Base-by-base conservation (phyloP, 2,113 vertebrate genomes). In the Aegotheles bennettii region DNA sequence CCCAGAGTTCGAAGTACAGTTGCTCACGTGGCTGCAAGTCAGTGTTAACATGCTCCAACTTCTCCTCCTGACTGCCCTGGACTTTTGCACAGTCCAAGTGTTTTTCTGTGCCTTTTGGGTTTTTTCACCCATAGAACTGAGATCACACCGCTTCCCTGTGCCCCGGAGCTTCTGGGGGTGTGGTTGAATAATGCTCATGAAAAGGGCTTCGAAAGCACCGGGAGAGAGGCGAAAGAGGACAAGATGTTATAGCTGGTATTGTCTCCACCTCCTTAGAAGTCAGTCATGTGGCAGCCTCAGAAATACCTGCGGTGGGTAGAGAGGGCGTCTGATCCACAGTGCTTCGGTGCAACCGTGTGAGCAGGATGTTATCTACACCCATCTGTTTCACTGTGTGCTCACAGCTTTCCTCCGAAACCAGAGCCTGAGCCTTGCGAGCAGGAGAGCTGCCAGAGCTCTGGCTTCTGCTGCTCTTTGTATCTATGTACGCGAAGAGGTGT, bases 161-260 rank as follows among this genome's bases (percentile, higher is more conserved):
- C 54, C 54, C 70, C 35, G 76, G 81, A 42, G 63, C 38, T 89
- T 43, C 90, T 70, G 36, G 89, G 47, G 56, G 26, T 53, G 5
- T 69, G 78, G 12, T 16, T 95, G 73, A 91, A 79, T 87, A 91
- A 84, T 3, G 1, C 53, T 81, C 53, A 47, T 16, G 23, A 73
- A 93, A 94, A 91, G 47, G 16, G 35, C 75, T 94, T 73, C 0
- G 4, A 89, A 63, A 94, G 57, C 90, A 71, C 76, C 60, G 26
- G 83, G 68, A 92, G 42, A 69, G 54, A 89, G 47, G 80, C 0
- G 8, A 93, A 95, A 84, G 93, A 97, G 94, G 81, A 93, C 89
- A 91, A 68, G 82, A 84, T 84, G 90, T 92, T 96, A 26, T 13
- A 68, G 51, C 56, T 75, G 50, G 28, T 70, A 90, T 69, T 89